These are phyloP conservation scores for Julus scandinavius DNA, from an alignment of 2,888 invertebrate genomes.

Conservation along the genomic window DNA sequence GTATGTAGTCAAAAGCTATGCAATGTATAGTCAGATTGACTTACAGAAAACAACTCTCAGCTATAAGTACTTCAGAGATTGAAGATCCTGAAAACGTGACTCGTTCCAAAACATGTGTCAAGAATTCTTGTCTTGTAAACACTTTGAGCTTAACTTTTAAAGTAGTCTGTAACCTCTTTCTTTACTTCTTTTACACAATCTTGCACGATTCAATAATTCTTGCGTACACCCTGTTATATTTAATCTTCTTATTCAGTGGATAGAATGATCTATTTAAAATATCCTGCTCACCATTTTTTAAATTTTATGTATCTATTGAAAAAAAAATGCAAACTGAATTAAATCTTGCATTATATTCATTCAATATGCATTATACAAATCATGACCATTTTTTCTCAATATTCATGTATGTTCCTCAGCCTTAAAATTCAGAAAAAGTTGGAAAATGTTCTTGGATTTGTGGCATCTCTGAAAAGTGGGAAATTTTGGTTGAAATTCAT, in stretches of 20 bases:
- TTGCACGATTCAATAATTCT: not conserved
- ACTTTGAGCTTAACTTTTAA: not conserved
- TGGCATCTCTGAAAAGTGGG: no score
- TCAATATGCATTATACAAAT: no score
- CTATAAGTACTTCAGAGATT: not conserved
- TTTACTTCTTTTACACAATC: not conserved
- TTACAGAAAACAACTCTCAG: not conserved
- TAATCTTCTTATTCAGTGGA: not conserved
- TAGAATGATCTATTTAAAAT: no score
- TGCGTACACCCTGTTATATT: not conserved
- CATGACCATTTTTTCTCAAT: no score
- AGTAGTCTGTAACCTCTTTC: not conserved
- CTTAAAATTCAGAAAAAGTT: no score
- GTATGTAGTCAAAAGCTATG: not conserved
- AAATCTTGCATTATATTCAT: no score
- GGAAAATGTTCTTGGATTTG: no score
- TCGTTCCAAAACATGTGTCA: not conserved
- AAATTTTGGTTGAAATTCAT: no score
- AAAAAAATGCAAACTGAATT: no score
- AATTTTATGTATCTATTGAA: no score
- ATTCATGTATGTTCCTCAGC: no score
- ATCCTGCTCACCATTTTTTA: no score
- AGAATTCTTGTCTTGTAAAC: not conserved
- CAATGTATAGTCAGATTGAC: not conserved
- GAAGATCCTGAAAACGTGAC: conserved; percentile 8